Evolutionary conservation across 2,797 vertebrate genomes (phyloP).

Genomic region (Gymnoscopelus microlampas): DNA sequence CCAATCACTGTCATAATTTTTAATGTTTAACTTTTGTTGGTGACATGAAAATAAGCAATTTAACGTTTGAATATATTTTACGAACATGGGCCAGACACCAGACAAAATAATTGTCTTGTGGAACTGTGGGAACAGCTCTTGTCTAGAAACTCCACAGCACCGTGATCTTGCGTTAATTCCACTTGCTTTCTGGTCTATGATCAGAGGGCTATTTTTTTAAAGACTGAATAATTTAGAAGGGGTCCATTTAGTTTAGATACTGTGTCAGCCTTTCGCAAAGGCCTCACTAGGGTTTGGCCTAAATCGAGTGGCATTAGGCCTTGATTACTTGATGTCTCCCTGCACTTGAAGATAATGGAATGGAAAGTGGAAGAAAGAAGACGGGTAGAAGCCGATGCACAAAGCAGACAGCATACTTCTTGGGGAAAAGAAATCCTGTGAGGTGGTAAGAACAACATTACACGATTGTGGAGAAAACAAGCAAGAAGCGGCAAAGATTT

Average conservation of each 20-base stretch:
- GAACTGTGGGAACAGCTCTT: constrained; percentile 46
- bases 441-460: too few relatives aligned
- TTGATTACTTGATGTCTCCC: constrained; percentile 56
- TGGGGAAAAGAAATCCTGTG: too few relatives aligned
- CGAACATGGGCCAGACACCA: background rate
- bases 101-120: constrained; percentile 39
- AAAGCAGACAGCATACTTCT: constrained; percentile 29
- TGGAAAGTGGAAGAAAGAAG: constrained; percentile 35
- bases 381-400: constrained; percentile 36
- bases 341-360: constrained; percentile 59
- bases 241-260: constrained; percentile 71
- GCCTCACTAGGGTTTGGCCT: constrained; percentile 40
- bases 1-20: too few relatives aligned
- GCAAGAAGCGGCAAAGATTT: too few relatives aligned
- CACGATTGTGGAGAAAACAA: too few relatives aligned
- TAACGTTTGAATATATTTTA: too few relatives aligned
- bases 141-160: constrained; percentile 36
- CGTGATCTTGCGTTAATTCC: constrained; percentile 44
- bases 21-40: too few relatives aligned
- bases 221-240: constrained; percentile 70
- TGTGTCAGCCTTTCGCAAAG: constrained; percentile 69
- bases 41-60: too few relatives aligned
- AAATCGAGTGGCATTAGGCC: constrained; percentile 61
- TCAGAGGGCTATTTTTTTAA: constrained; percentile 23
- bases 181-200: constrained; percentile 7